A percentile compares a stretch with the other conserved stretches of the same genome.
Conservation (phyloP, 2,888 invertebrate genomes). For the Dolomedes plantarius region DNA sequence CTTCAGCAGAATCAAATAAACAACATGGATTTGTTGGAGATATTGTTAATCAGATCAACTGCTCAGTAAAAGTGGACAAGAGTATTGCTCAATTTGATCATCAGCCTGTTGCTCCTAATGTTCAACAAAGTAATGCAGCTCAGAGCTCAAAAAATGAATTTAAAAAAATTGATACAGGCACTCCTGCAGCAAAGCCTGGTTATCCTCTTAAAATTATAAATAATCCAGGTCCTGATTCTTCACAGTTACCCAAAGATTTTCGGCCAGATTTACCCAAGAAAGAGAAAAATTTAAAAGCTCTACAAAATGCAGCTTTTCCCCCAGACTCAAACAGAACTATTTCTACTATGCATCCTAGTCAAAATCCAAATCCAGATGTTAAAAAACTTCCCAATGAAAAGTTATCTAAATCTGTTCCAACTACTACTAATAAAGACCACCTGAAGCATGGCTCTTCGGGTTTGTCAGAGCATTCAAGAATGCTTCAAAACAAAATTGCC, state of each 20-base stretch:
- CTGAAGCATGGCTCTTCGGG: neutral
- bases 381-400: conserved; percentile 9
- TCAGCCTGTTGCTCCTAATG: neutral
- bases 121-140: neutral
- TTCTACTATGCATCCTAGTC: neutral
- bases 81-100: conserved; percentile 10
- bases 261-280: conserved; percentile 61
- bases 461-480: conserved; percentile 13
- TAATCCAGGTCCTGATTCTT: neutral
- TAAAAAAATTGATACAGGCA: neutral
- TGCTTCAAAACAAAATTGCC: conserved; percentile 37
- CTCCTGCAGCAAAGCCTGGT: conserved; percentile 37
- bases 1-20: conserved; percentile 6
- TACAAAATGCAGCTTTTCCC: neutral
- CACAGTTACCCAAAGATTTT: neutral
- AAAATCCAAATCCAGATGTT: neutral
- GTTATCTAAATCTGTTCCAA: neutral
- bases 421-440: neutral
- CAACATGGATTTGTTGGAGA: conserved; percentile 40
- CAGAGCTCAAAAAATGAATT: neutral
- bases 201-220: conserved; percentile 40
- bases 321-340: neutral
- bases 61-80: conserved; percentile 27
- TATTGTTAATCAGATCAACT: conserved; percentile 53
- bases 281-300: conserved; percentile 20